Percentiles rank a stretch among this genome's conserved stretches.
Evolutionary conservation across 64 coral and sea anemone species (phyloP).

Genomic region (Dendronephthya gigantea): DNA sequence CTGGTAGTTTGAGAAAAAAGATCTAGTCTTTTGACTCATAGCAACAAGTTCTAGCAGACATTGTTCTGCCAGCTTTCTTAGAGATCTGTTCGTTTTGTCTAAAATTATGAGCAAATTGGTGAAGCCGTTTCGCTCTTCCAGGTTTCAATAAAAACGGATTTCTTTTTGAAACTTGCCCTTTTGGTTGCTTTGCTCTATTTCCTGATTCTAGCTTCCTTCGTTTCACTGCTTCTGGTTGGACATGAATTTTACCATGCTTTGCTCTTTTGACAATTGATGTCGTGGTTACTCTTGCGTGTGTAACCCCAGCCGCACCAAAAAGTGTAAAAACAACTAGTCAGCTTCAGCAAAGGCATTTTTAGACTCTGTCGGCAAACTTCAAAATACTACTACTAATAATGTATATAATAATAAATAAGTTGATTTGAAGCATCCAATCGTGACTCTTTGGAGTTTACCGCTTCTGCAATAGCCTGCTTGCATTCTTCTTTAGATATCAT

Average conservation of each 20-base stretch:
- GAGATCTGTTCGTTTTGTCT: neutral
- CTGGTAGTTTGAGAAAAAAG: too few relatives aligned
- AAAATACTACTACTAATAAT: neutral
- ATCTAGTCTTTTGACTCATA: too few relatives aligned
- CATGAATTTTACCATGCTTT: neutral
- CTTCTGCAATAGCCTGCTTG: neutral
- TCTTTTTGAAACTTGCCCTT: neutral
- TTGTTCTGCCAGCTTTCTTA: slow-evolving; percentile 14
- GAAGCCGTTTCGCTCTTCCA: neutral
- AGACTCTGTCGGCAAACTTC: neutral
- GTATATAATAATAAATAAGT: too few relatives aligned
- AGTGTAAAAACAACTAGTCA: neutral
- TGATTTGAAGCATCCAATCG: neutral
- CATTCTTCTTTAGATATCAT: neutral
- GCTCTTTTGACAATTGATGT: slow-evolving; percentile 1
- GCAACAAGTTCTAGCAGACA: neutral
- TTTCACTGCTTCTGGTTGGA: slow-evolving; percentile 1
- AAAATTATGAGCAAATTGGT: neutral
- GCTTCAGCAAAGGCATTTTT: neutral
- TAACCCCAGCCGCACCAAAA: neutral
- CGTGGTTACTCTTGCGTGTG: neutral
- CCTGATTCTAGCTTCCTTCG: neutral
- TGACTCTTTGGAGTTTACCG: neutral
- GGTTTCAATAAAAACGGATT: neutral
- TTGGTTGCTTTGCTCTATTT: neutral